Evolutionary conservation across 2,888 invertebrate species (phyloP).

Genomic region (Lycaena phlaeas): DNA sequence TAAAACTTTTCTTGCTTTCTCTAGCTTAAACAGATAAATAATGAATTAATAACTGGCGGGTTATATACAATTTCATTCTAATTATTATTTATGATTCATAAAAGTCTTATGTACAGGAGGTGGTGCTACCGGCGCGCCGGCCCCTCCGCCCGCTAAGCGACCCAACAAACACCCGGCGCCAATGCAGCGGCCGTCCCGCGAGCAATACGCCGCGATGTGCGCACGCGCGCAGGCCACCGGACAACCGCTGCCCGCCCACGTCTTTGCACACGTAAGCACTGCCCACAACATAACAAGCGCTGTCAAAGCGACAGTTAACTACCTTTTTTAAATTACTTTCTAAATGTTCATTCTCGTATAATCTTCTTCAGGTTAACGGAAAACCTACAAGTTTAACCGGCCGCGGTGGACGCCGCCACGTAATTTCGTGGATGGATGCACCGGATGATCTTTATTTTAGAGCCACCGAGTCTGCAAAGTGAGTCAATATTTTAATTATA

Average conservation of each 20-base stretch:
- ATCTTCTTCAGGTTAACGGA: conserved; percentile 77
- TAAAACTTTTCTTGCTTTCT: no score
- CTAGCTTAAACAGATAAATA: no score
- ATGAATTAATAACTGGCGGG: no score
- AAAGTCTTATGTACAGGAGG: no score
- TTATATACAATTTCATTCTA: no score
- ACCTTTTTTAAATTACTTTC: background rate
- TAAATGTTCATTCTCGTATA: background rate
- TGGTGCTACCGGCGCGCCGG: conserved; percentile 38
- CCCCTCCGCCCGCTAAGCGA: conserved; percentile 84
- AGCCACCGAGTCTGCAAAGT: conserved; percentile 93
- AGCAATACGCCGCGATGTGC: conserved; percentile 81
- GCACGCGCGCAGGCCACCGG: conserved; percentile 77
- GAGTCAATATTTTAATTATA: no score
- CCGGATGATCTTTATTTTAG: conserved; percentile 97
- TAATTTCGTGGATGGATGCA: conserved; percentile 98
- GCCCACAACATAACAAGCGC: no score
- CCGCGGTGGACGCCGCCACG: conserved; percentile 88
- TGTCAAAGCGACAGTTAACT: no score
- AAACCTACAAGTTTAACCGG: conserved; percentile 87
- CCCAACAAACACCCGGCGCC: conserved; percentile 84
- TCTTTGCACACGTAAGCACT: conserved; percentile 73
- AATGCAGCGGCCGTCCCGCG: conserved; percentile 78
- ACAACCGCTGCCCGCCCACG: conserved; percentile 79
- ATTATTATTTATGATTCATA: no score